These are phyloP conservation scores for Zophobas atratus DNA, from an alignment of 1,140 invertebrate genomes.

Conservation along the genomic window DNA sequence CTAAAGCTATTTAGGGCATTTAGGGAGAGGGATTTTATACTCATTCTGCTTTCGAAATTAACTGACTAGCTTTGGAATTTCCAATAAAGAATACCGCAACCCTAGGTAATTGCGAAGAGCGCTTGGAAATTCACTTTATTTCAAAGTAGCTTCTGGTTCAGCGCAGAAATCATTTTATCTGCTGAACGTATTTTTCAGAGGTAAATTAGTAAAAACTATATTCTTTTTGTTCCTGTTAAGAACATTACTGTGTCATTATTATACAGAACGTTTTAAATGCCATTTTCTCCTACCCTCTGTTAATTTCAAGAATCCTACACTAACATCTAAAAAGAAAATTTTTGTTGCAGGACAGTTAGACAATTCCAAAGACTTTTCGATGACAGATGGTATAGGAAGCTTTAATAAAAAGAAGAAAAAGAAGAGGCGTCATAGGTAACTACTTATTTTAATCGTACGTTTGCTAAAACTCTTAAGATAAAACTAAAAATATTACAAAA, in stretches of 20 bases:
- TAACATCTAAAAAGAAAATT: slow-evolving; percentile 6
- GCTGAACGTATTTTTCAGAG: slow-evolving; percentile 1
- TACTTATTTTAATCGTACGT: slow-evolving; percentile 65
- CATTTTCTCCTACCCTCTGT: too few relatives aligned
- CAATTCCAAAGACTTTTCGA: slow-evolving; percentile 80
- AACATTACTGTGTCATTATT: too few relatives aligned
- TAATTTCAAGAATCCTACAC: too few relatives aligned
- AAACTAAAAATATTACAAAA: neutral
- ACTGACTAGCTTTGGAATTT: slow-evolving; percentile 55
- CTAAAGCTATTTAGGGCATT: slow-evolving; percentile 60
- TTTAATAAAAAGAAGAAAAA: slow-evolving; percentile 94
- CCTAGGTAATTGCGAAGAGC: slow-evolving; percentile 49
- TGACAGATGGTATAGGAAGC: slow-evolving; percentile 79
- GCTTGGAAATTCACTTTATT: slow-evolving; percentile 45
- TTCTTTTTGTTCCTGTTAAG: too few relatives aligned
- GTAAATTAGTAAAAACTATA: too few relatives aligned
- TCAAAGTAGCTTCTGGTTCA: slow-evolving; percentile 21
- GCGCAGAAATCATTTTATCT: slow-evolving; percentile 1
- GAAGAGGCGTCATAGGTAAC: slow-evolving; percentile 90
- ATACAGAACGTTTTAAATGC: too few relatives aligned
- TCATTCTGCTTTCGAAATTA: slow-evolving; percentile 54
- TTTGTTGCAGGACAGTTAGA: slow-evolving; percentile 74
- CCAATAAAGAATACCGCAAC: slow-evolving; percentile 56
- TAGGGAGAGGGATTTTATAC: slow-evolving; percentile 55
- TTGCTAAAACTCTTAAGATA: neutral